Evolutionary conservation across 2,113 vertebrate species (phyloP).

Genomic region (Carettochelys insculpta): DNA sequence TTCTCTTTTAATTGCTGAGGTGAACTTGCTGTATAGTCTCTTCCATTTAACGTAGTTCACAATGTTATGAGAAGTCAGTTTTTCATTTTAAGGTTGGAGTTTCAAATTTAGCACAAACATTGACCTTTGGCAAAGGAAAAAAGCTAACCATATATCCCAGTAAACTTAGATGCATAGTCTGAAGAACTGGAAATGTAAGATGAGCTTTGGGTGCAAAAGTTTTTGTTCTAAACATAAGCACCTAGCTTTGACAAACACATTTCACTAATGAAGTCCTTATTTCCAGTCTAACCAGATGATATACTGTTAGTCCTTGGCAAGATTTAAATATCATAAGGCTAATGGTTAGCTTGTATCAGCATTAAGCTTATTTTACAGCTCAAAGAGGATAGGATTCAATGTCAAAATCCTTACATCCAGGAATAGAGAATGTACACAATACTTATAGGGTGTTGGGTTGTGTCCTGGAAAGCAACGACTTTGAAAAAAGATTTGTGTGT

Average conservation of each 20-base stretch:
- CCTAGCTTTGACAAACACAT: not conserved
- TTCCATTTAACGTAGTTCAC: not conserved
- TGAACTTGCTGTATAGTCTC: not conserved
- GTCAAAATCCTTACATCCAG: not conserved
- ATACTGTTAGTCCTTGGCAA: not conserved
- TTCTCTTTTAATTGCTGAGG: not conserved
- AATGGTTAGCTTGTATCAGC: not conserved
- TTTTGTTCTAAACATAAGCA: not conserved
- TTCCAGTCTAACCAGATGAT: not conserved
- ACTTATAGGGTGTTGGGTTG: rapidly evolving
- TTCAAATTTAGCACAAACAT: not conserved
- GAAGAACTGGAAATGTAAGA: not conserved
- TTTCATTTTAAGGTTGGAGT: not conserved
- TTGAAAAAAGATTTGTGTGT: not conserved
- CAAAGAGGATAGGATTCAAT: not conserved
- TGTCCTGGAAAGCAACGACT: not conserved
- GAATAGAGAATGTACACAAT: not conserved
- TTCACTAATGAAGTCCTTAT: not conserved
- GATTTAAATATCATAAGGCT: not conserved
- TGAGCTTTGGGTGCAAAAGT: rapidly evolving
- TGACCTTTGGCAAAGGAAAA: not conserved
- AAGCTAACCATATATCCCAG: not conserved
- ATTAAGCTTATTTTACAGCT: not conserved
- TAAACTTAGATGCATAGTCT: not conserved
- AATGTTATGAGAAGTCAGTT: rapidly evolving